A percentile compares a stretch with the other conserved stretches of the same genome.
phyloP scores from a whole-genome alignment of 2,797 vertebrate species.

The Pipistrellus pipistrellus region DNA sequence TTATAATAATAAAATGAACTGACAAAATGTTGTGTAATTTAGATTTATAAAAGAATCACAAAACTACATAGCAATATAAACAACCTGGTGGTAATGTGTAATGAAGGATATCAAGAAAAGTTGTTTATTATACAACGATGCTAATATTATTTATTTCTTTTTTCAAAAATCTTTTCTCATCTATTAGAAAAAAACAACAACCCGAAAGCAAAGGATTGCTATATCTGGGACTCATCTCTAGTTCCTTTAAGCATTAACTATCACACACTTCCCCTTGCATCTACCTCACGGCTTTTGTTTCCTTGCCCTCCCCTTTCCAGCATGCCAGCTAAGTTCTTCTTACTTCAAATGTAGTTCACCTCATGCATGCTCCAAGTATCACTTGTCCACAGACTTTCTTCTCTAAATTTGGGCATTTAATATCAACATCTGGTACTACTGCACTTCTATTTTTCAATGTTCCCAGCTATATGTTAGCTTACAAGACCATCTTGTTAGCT shows the following conservation, averaged over 20 bases:
- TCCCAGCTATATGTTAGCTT: background rate
- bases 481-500: background rate
- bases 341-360: background rate
- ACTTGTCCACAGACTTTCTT: background rate
- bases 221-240: background rate
- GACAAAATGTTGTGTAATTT: constrained; percentile 37
- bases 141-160: background rate
- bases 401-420: constrained; percentile 12
- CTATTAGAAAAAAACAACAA: background rate
- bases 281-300: background rate
- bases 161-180: background rate
- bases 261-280: background rate
- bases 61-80: constrained; percentile 1
- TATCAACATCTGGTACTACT: background rate
- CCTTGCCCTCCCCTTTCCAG: background rate
- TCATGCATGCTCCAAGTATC: background rate
- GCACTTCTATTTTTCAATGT: background rate
- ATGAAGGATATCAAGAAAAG: constrained; percentile 10
- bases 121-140: background rate
- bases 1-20: background rate
- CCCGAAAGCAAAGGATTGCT: background rate
- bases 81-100: background rate
- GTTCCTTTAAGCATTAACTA: constrained; percentile 1
- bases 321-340: background rate
- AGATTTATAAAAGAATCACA: constrained; percentile 43